Conservation (phyloP, 2,797 vertebrate genomes). For the Chrysolophus pictus region DNA sequence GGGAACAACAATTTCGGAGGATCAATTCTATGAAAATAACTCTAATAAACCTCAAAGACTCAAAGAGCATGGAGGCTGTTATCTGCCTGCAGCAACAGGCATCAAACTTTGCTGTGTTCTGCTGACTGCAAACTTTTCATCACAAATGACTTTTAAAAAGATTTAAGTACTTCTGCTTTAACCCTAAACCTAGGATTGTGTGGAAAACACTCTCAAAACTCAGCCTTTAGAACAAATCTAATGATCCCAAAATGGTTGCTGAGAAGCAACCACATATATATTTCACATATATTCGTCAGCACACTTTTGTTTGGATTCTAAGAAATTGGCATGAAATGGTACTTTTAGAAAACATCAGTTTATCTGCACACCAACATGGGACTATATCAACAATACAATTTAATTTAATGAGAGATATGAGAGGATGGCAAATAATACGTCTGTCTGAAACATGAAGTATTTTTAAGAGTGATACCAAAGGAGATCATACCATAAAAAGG, state of each 20-base stretch:
- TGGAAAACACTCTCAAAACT: background rate
- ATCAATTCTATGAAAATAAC: background rate
- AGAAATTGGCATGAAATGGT: background rate
- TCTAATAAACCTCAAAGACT: conserved; percentile 2
- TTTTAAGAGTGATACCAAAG: background rate
- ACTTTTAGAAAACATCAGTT: background rate
- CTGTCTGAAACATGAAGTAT: background rate
- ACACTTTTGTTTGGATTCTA: background rate
- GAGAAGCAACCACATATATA: background rate
- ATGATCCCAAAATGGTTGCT: background rate
- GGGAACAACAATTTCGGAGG: background rate
- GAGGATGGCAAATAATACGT: background rate
- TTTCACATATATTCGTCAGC: background rate
- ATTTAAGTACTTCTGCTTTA: background rate
- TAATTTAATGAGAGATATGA: background rate
- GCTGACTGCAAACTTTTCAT: background rate
- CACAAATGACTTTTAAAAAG: background rate
- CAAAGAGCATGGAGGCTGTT: background rate
- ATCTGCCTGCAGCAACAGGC: background rate
- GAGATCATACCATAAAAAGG: background rate
- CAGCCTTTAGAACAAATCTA: background rate
- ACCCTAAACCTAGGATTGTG: background rate
- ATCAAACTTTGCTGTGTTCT: background rate
- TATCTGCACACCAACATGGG: background rate
- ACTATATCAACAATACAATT: background rate